Evolutionary conservation across 2,888 invertebrate genomes (phyloP).

Genomic region (Eilema griseolum): DNA sequence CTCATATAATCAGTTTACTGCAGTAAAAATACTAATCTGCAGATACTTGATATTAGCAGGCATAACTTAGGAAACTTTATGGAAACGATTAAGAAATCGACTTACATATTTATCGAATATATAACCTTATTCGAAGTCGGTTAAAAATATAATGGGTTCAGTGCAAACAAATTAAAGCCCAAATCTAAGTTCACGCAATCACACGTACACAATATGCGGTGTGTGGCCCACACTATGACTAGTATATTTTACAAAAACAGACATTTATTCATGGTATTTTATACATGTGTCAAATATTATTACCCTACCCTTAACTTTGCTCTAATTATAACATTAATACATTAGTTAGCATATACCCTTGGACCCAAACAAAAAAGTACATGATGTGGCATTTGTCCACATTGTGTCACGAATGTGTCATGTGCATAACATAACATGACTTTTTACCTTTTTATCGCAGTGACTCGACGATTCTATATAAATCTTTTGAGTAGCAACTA

Average conservation of each 20-base stretch:
- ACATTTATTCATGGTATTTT: not conserved
- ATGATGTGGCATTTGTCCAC: slow-evolving; percentile 49
- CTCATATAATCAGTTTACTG: too few relatives aligned
- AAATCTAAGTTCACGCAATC: too few relatives aligned
- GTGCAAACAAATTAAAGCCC: too few relatives aligned
- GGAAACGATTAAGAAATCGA: too few relatives aligned
- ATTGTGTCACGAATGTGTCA: slow-evolving; percentile 49
- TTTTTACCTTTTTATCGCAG: slow-evolving; percentile 33
- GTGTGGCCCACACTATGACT: not conserved
- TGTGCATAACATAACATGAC: slow-evolving; percentile 42
- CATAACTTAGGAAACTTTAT: too few relatives aligned
- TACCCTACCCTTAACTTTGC: not conserved
- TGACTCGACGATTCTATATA: slow-evolving; percentile 51
- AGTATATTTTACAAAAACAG: not conserved
- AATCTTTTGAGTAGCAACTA: slow-evolving; percentile 56
- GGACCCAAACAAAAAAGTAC: slow-evolving; percentile 44
- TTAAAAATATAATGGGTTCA: too few relatives aligned
- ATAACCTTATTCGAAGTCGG: too few relatives aligned
- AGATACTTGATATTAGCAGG: too few relatives aligned
- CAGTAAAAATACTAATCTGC: too few relatives aligned
- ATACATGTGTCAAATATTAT: slow-evolving; percentile 3
- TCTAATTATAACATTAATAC: slow-evolving; percentile 9
- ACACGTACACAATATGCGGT: not conserved
- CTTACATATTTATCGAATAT: too few relatives aligned
- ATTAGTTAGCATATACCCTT: slow-evolving; percentile 13